Evolutionary conservation across 37 sponge, comb jelly and placozoan genomes (phyloP), one percentile per base, ranked within the genome.

Genomic region (Petrosia ficiformis): DNA sequence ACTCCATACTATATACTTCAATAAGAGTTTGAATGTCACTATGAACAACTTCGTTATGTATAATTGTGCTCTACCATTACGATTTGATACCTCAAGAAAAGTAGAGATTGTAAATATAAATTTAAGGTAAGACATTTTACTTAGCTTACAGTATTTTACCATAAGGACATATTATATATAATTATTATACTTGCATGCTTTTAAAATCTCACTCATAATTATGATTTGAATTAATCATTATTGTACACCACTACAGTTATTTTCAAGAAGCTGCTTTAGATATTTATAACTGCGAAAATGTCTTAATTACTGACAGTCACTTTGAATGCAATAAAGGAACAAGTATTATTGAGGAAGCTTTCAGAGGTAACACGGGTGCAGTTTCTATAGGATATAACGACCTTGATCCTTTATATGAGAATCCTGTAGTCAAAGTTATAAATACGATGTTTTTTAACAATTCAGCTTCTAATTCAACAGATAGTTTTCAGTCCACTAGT

Each of bases 241-340:
- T 48, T 48, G 8, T 48, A 19, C 54, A n/a, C n/a, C n/a, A 32
- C 37, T 31, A 31, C 73, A 88, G 89, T 39, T 31, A 72, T 38
- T 81, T 84, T 44, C 42, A 70, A 36, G 81, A 90, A 21, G 90
- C 85, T 41, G 85, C 59, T 1, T 72, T 90, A 22, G 85, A 90
- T 59, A 80, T 90, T 22, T 90, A 61, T 69, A 90, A 90, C 78
- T 78, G 61, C 44, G 61, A 42, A 3, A n/a, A 71, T 8, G 70
- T 81, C 59, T 25, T 39, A 2, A 42, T 90, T 11, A 71, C 66
- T 6, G 39, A 76, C 65, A 80, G 76, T 31, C 65, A 57, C 0
- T 76, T 89, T 52, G 26, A 52, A 8, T 39, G 79, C 59, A 89
- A 84, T 39, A 10, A 38, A 44, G 90, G 84, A 32, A 75, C 54